These are phyloP conservation scores for Grallaria varia DNA, from an alignment of 2,113 vertebrate species.

Conservation along the genomic window DNA sequence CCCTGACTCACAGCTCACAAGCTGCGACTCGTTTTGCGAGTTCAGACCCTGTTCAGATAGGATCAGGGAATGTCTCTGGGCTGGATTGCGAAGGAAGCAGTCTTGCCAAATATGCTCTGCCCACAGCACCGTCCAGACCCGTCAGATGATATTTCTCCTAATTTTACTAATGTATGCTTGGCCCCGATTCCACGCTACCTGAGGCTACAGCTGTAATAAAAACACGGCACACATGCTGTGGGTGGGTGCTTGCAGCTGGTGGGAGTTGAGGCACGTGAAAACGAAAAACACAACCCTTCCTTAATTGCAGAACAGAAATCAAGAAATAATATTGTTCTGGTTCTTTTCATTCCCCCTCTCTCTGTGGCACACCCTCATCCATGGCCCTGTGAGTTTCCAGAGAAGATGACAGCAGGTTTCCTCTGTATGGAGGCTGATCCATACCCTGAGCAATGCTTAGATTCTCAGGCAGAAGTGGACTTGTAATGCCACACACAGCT, in stretches of 20 bases:
- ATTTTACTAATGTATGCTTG: constrained; percentile 70
- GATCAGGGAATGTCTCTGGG: constrained; percentile 64
- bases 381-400: neutral
- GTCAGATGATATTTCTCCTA: constrained; percentile 64
- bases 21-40: constrained; percentile 59
- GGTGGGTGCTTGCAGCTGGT: constrained; percentile 37
- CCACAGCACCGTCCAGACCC: constrained; percentile 64
- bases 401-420: neutral
- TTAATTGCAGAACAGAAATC: constrained; percentile 17
- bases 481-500: neutral
- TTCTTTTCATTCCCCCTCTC: neutral
- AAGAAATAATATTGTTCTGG: neutral
- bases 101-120: constrained; percentile 65
- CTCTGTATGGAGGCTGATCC: fast-evolving
- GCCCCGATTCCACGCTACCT: constrained; percentile 35
- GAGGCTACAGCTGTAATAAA: constrained; percentile 57
- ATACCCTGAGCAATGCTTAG: neutral
- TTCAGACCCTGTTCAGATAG: constrained; percentile 60
- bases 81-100: constrained; percentile 49
- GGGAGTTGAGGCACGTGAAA: constrained; percentile 55
- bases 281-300: neutral
- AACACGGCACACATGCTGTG: constrained; percentile 37
- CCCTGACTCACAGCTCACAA: constrained; percentile 42
- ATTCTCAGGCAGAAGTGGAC: neutral
- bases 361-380: neutral